These are phyloP conservation scores for Chrysocyon brachyurus DNA, from an alignment of 2,797 vertebrate genomes.

Conservation along the genomic window DNA sequence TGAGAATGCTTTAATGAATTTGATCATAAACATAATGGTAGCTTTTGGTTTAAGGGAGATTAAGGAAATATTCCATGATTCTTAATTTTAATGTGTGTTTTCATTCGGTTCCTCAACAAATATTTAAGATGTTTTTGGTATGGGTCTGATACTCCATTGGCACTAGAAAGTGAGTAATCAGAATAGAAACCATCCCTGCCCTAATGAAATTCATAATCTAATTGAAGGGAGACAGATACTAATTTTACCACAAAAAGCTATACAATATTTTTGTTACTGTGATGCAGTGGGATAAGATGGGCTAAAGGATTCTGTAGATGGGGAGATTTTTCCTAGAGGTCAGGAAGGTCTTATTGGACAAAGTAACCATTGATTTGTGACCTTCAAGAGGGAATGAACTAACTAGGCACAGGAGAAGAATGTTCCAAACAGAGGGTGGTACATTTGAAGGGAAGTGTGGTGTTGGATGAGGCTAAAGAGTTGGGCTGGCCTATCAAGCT, in stretches of 20 bases:
- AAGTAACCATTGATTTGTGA: background rate
- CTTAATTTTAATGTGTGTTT: constrained; percentile 17
- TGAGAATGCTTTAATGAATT: background rate
- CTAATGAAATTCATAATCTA: background rate
- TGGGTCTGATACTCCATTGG: background rate
- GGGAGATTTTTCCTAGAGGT: constrained; percentile 40
- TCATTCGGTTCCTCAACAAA: constrained; percentile 28
- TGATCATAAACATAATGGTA: constrained; percentile 4
- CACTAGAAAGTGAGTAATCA: background rate
- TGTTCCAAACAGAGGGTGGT: background rate
- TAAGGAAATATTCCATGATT: background rate
- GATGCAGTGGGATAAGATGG: background rate
- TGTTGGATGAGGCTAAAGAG: background rate
- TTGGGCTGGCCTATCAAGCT: background rate
- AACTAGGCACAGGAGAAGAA: background rate
- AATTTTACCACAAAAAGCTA: background rate
- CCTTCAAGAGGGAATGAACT: background rate
- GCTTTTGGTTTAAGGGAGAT: constrained; percentile 39
- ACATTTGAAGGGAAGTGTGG: background rate
- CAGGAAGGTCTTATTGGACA: background rate
- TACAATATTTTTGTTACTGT: background rate
- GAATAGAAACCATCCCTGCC: background rate
- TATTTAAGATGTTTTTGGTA: background rate
- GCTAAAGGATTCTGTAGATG: background rate
- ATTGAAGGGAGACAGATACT: background rate